phyloP scores from a whole-genome alignment of 1,140 invertebrate species.

The Drosophila oshimai region DNA sequence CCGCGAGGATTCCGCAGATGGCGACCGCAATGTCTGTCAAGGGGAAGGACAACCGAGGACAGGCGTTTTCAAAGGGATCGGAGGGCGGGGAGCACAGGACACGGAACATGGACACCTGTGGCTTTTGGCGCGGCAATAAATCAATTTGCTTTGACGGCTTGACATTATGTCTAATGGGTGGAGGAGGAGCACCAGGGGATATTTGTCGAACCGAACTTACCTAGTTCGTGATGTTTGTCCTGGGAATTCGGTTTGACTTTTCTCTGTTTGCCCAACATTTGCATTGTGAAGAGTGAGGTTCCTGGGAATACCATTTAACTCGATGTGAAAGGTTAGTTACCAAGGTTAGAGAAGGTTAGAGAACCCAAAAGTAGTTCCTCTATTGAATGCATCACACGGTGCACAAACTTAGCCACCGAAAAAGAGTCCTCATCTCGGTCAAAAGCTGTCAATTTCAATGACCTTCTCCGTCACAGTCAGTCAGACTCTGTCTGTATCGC shows the following conservation, averaged over 20 bases:
- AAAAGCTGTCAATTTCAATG: slow-evolving; percentile 28
- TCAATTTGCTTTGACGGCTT: slow-evolving; percentile 55
- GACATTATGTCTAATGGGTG: slow-evolving; percentile 35
- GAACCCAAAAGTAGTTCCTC: no score
- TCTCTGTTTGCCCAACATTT: slow-evolving; percentile 16
- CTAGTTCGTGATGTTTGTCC: slow-evolving; percentile 34
- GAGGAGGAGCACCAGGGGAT: background rate
- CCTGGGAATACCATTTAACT: background rate
- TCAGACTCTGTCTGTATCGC: slow-evolving; percentile 4
- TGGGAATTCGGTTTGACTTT: slow-evolving; percentile 17
- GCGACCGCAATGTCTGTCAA: slow-evolving; percentile 53
- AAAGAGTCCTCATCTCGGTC: background rate
- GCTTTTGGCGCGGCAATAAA: slow-evolving; percentile 50
- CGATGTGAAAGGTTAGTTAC: no score
- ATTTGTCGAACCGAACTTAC: slow-evolving; percentile 6
- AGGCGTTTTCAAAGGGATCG: background rate
- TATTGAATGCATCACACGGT: no score
- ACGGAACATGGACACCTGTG: slow-evolving; percentile 45
- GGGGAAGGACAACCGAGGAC: slow-evolving; percentile 28
- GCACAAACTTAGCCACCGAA: background rate
- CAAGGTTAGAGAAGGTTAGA: no score
- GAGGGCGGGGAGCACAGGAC: background rate
- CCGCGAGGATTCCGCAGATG: slow-evolving; percentile 36
- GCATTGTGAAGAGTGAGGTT: slow-evolving; percentile 1
- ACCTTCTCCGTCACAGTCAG: background rate